Base-by-base conservation (phyloP, 2,888 invertebrate species). In the Cistogaster globosa region DNA sequence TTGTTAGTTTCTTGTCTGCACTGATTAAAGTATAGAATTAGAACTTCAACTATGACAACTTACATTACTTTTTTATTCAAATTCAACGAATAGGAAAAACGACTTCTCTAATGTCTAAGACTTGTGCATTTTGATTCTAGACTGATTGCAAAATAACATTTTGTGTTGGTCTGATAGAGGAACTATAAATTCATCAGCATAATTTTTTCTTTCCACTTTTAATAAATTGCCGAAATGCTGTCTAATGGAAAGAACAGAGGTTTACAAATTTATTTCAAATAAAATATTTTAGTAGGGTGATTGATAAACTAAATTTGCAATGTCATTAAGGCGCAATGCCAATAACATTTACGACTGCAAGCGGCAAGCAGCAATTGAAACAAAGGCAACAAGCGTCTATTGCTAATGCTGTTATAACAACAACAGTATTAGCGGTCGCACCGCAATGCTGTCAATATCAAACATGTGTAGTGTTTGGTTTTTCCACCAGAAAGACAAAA, bases 381-480 rank as follows among this genome's bases (percentile, higher is more conserved):
- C 45, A 48, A 2, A 22, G 1, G 32, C 62, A 74, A 68, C 72
- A 55, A 76, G 51, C 58, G 45, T 48, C 75, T n/a, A 68, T 26
- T 53, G 38, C 65, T 14, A 32, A 20, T 53, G 42, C 38, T 45
- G 65, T 16, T 65, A 20, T 32, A 71, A 48, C 38, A 45, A 36
- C 71, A 77, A 60, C 58, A 76, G 32, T 48, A 36, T 45, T 45
- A 83, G 36, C 53, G 75, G 38, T 63, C 65, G 51, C 12, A 67
- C 20, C 14, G 42, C 72, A 74, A 67, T 80, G 65, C 55, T 74
- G 69, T 51, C 65, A 72, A 38, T 76, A 68, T 53, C 63, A 76
- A 55, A 16, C 79, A 67, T 72, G 76, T 76, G 67, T 32, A 69
- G 84, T 85, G 81, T 75, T 78, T 81, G 84, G 84, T 74, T 85